Base-by-base conservation (phyloP, 2,888 invertebrate species). In the Panopea generosa region DNA sequence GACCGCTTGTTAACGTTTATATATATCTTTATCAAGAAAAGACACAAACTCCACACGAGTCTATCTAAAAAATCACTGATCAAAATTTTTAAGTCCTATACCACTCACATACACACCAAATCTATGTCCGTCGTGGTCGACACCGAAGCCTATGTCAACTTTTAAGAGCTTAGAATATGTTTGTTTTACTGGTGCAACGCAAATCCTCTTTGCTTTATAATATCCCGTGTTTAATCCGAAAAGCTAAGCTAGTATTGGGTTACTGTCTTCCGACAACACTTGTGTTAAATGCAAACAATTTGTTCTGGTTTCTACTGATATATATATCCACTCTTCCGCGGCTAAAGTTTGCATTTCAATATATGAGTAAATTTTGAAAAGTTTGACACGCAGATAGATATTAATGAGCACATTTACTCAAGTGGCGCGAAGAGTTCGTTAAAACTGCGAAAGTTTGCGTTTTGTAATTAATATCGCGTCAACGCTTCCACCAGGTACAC, bases 231-330 rank as follows among this genome's bases (percentile, higher is more conserved):
- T 60, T 80, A 76, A 80, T 76, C 80, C 80, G 61, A 72, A 75
- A 65, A 76, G 74, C 72, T 76, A 71, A 80, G 72, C 53, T 50
- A 26, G 80, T 70, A 73, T 66, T 72, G 55, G 45, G 52, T 76
- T 77, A 56, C 74, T 2, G n/a, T 57, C 45, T 45, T 45, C 27
- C 16, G 20, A 7, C 3, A 52, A 14, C 24, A 18, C 24, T 3
- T 3, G 24, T 52, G 27, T 52, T 26, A 24, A 49, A 52, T 26
- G 20, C 53, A 52, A 52, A 52, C 16, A 52, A 22, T 9, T 45
- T n/a, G 20, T 20, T 45, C 33, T 33, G 33, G 33, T 33, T 33
- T 33, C 33, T 33, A 11, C 33, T 33, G 11, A 33, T 33, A 33
- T 33, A 7, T 33, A 33, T 33, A 33, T 33, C 33, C 33, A 33